Conservation (phyloP, 2,113 vertebrate species). For the Cyanoramphus novaezelandiae region DNA sequence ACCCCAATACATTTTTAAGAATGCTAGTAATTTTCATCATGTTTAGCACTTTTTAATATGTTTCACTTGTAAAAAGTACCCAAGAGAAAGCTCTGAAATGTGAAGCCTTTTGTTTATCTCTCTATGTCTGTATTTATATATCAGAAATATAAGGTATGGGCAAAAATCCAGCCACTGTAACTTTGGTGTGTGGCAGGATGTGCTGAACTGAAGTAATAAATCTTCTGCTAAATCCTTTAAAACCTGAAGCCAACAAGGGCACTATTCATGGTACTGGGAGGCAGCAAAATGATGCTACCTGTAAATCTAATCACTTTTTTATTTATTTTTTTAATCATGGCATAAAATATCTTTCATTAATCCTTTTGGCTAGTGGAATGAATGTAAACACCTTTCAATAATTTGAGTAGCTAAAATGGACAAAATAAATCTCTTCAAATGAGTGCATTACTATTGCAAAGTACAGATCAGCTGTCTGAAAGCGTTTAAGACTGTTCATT, state of each 20-base stretch:
- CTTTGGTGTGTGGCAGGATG: not conserved
- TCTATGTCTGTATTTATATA: not conserved
- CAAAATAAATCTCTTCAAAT: not conserved
- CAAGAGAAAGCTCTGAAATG: not conserved
- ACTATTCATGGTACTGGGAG: not conserved
- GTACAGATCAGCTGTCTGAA: not conserved
- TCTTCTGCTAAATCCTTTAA: not conserved
- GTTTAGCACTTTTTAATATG: not conserved
- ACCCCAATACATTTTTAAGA: not conserved
- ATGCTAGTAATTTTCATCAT: not conserved
- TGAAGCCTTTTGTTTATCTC: not conserved
- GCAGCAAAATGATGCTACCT: not conserved
- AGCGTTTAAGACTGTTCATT: not conserved
- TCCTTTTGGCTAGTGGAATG: not conserved
- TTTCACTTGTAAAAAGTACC: not conserved
- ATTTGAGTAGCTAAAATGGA: not conserved
- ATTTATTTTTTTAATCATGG: not conserved
- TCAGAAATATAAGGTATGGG: not conserved
- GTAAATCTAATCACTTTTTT: not conserved
- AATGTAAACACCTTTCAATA: not conserved
- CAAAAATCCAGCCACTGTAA: not conserved
- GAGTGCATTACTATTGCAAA: not conserved
- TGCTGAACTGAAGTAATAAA: not conserved
- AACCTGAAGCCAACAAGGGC: not conserved
- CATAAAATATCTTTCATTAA: not conserved